Evolutionary conservation across 2,113 vertebrate genomes (phyloP).

Genomic region (Orycteropus afer): DNA sequence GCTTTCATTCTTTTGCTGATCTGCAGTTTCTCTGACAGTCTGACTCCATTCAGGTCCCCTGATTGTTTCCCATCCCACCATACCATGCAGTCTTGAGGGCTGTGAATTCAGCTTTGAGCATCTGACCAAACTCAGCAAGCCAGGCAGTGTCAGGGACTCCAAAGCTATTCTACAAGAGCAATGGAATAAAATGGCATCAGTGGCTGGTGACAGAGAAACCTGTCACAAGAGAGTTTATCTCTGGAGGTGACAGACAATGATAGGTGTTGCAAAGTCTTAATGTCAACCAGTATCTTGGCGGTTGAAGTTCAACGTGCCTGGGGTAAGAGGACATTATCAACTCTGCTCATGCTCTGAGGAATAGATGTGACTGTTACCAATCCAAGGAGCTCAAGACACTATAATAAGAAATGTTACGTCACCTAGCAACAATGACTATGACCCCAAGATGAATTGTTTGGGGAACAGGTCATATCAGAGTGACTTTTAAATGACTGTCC

Average conservation of each 20-base stretch:
- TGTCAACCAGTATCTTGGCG: constrained; percentile 56
- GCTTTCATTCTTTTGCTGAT: constrained; percentile 65
- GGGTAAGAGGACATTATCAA: constrained; percentile 57
- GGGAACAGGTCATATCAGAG: constrained; percentile 65
- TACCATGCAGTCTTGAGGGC: constrained; percentile 24
- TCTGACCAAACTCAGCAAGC: constrained; percentile 15
- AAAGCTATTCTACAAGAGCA: constrained; percentile 15
- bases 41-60: constrained; percentile 50
- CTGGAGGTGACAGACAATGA: constrained; percentile 50
- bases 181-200: neutral
- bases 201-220: neutral
- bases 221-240: constrained; percentile 51
- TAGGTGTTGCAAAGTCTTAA: constrained; percentile 61
- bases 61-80: constrained; percentile 51
- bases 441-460: constrained; percentile 61
- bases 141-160: neutral
- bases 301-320: constrained; percentile 36
- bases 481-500: constrained; percentile 77
- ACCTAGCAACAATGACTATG: constrained; percentile 69
- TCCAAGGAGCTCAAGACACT: constrained; percentile 20
- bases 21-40: constrained; percentile 72
- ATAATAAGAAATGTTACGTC: constrained; percentile 68
- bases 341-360: constrained; percentile 49
- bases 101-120: constrained; percentile 39
- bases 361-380: constrained; percentile 46